These are phyloP conservation scores for Melinopterus prodromus DNA, from an alignment of 2,888 invertebrate genomes.

Conservation along the genomic window DNA sequence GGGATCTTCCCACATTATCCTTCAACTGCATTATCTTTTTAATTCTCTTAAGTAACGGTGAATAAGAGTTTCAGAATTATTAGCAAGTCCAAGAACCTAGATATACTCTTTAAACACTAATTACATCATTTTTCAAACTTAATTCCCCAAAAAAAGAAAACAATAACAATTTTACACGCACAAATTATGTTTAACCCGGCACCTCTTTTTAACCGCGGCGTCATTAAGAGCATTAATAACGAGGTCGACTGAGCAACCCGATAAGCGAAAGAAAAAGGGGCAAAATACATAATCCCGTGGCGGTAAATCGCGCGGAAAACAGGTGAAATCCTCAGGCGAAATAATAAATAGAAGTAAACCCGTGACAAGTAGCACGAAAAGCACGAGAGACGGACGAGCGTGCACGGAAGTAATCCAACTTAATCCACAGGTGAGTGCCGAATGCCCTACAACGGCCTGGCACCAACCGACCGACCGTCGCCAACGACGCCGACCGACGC, in stretches of 20 bases:
- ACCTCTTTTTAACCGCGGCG: neutral
- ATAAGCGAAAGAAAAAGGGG: neutral
- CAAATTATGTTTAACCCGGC: no score
- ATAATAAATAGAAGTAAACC: neutral
- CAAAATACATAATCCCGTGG: neutral
- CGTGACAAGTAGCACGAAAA: constrained; percentile 4
- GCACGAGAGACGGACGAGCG: constrained; percentile 16
- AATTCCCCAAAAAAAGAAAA: no score
- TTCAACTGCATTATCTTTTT: no score
- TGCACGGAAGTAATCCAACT: constrained; percentile 21
- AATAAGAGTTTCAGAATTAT: no score
- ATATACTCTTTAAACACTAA: no score
- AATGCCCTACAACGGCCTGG: constrained; percentile 5
- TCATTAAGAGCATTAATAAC: neutral
- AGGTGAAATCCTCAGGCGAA: neutral
- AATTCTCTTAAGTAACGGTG: no score
- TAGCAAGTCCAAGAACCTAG: no score
- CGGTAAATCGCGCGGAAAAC: constrained; percentile 4
- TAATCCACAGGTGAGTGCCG: constrained; percentile 26
- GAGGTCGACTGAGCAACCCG: neutral
- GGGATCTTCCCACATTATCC: no score
- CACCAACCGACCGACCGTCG: neutral
- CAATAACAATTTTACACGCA: no score
- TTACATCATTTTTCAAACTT: no score
- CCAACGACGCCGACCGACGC: no score